A percentile compares a stretch with the other conserved stretches of the same genome.
Conservation (phyloP, 2,113 vertebrate genomes). For the Semicossyphus pulcher region DNA sequence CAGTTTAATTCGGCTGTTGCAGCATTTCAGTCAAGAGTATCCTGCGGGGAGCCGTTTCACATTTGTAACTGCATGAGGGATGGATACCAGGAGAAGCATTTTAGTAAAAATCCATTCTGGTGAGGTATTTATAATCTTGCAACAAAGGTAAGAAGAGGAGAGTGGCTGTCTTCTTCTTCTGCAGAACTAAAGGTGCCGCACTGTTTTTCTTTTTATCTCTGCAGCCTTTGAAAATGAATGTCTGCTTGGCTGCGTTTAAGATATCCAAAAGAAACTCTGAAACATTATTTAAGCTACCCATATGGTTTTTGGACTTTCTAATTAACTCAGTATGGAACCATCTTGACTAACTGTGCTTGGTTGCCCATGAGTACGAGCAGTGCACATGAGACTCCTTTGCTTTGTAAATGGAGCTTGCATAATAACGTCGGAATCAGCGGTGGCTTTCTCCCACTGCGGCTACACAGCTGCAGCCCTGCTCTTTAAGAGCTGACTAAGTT, state of each 20-base stretch:
- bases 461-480: conserved; percentile 41
- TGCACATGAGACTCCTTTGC: conserved; percentile 38
- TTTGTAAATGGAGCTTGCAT: conserved; percentile 57
- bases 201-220: neutral
- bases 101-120: neutral
- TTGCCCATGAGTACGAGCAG: conserved; percentile 9
- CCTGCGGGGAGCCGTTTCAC: neutral
- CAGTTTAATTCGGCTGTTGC: conserved; percentile 12
- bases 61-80: conserved; percentile 11
- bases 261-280: conserved; percentile 13
- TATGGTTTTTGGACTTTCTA: conserved; percentile 44
- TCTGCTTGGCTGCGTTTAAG: conserved; percentile 31
- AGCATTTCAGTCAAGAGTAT: conserved; percentile 1
- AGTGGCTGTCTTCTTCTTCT: too few species aligned
- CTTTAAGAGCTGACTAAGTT: conserved; percentile 52
- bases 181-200: neutral
- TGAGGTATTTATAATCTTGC: neutral
- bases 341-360: conserved; percentile 43
- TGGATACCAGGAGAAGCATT: neutral
- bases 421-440: conserved; percentile 34
- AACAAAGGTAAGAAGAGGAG: neutral
- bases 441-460: conserved; percentile 24
- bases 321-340: conserved; percentile 34
- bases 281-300: conserved; percentile 31
- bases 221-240: neutral